Conservation (phyloP, 1,140 invertebrate species). For the Dendrolimus punctatus region DNA sequence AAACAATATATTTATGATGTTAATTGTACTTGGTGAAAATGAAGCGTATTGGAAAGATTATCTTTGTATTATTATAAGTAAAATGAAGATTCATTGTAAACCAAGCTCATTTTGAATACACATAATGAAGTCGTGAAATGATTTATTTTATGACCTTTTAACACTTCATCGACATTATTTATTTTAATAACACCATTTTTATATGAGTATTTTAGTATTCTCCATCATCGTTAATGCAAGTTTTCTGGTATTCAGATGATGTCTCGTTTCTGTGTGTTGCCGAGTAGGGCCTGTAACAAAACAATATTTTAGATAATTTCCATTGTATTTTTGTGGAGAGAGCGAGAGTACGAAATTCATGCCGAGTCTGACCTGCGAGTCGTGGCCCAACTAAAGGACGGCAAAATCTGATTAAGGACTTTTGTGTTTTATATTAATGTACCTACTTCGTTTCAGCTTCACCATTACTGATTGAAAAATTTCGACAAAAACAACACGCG, state of each 20-base stretch:
- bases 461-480: too few species aligned
- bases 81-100: constrained; percentile 5
- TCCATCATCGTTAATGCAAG: too few species aligned
- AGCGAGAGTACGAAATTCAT: too few species aligned
- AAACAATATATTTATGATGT: constrained; percentile 21
- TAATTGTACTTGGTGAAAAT: constrained; percentile 65
- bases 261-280: constrained; percentile 56
- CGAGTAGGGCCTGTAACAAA: constrained; percentile 56
- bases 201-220: too few species aligned
- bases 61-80: constrained; percentile 30
- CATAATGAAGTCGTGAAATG: neutral
- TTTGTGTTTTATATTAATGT: too few species aligned
- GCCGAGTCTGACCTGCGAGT: too few species aligned
- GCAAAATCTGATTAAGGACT: too few species aligned
- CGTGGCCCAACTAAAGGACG: too few species aligned
- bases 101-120: constrained; percentile 24
- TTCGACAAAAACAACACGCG: too few species aligned
- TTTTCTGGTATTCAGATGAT: constrained; percentile 39
- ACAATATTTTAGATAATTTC: constrained; percentile 3
- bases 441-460: too few species aligned
- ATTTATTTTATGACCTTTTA: constrained; percentile 1
- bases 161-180: neutral
- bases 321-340: too few species aligned
- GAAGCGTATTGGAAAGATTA: constrained; percentile 47
- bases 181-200: too few species aligned